phyloP scores from a whole-genome alignment of 2,113 vertebrate species.

The Galeopterus variegatus region DNA sequence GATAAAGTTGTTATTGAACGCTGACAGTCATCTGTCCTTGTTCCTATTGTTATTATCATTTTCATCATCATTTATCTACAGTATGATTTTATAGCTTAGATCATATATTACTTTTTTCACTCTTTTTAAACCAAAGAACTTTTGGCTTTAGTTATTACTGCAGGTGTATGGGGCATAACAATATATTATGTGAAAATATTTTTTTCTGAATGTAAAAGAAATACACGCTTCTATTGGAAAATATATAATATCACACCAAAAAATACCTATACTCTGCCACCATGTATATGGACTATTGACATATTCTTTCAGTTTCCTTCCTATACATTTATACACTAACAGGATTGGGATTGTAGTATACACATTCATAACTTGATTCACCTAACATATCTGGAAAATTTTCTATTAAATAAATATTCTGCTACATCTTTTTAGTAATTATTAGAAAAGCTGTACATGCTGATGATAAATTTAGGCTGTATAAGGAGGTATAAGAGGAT shows the following conservation, averaged over 20 bases:
- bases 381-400: neutral
- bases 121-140: slow-evolving; percentile 32
- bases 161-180: neutral
- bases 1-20: neutral
- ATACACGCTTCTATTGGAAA: neutral
- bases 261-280: neutral
- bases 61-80: neutral
- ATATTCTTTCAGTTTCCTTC: neutral
- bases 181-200: neutral
- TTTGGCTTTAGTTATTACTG: neutral
- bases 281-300: neutral
- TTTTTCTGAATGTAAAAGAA: neutral
- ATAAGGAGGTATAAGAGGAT: neutral
- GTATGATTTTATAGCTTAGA: neutral
- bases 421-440: neutral
- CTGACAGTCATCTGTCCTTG: neutral
- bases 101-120: neutral
- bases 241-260: neutral
- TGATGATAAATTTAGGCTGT: neutral
- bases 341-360: neutral
- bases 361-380: neutral
- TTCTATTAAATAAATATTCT: neutral
- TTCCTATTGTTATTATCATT: neutral
- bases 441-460: neutral
- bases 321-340: neutral